Conservation (phyloP, 2,113 vertebrate genomes). For the Lepus timidus region DNA sequence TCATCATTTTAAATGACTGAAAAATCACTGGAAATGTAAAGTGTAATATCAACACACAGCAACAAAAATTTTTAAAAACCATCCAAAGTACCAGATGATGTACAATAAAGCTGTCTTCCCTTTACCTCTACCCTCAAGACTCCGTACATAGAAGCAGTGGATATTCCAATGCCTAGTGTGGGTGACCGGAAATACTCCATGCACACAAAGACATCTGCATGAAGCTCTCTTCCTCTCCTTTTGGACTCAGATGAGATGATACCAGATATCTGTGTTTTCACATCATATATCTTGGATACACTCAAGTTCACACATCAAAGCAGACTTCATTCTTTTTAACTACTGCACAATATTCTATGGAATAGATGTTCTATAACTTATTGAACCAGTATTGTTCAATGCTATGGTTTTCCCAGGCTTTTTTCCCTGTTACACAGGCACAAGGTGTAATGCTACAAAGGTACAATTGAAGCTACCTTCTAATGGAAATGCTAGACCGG, state of each 20-base stretch:
- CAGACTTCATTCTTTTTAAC: not conserved
- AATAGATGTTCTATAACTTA: not conserved
- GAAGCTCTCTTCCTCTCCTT: not conserved
- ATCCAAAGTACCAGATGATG: not conserved
- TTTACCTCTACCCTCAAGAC: not conserved
- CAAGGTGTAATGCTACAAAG: not conserved
- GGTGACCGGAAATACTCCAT: not conserved
- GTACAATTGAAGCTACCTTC: not conserved
- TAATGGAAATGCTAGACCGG: not conserved
- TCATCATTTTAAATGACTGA: not conserved
- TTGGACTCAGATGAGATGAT: not conserved
- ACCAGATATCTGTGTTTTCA: not conserved
- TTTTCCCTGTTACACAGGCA: not conserved
- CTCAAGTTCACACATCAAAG: not conserved
- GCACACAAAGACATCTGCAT: not conserved
- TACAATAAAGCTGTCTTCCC: not conserved
- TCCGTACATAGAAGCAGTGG: not conserved
- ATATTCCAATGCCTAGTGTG: not conserved
- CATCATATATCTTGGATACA: not conserved
- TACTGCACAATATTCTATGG: not conserved
- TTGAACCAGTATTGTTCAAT: not conserved
- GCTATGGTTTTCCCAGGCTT: not conserved
- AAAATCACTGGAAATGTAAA: not conserved
- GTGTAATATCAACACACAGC: not conserved
- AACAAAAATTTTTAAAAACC: not conserved